Base-by-base conservation (phyloP, 1,140 invertebrate species). In the Callitettix versicolor region DNA sequence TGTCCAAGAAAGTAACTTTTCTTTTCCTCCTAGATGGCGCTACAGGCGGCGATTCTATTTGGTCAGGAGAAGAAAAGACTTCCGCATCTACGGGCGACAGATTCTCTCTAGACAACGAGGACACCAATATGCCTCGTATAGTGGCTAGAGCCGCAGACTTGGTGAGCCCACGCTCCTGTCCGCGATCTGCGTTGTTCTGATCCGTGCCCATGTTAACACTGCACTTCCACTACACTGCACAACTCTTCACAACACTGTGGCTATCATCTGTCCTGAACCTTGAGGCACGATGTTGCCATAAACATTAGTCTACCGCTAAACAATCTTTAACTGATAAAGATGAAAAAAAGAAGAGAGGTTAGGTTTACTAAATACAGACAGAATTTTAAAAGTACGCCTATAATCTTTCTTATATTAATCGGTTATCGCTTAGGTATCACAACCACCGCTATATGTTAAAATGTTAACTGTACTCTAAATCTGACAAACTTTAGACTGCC, bases 71-170 rank as follows among this genome's bases (percentile, higher is more conserved):
- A 2, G 34, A 21, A 14, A 17, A 17, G 9, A 30, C 26, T 14
- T 49, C 47, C 1, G 49, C 18, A 41, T 59, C 53, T 36, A 58
- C 60, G 48, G 68, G 70, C 4, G 73, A 73, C 33, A 80, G 68
- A 63, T 79, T 79, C 65, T 79, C 77, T 42, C 71, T 70, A 18
- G 77, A 76, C 60, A 80, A 64, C 9, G 79, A 79, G 44, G 72
- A 73, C 59, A 79, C 73, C n/a, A 80, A 69, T 57, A 80, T 79
- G 15, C 76, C 78, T 36, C 78, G 66, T 50, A 80, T 69, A 54
- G 75, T 72, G 55, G 74, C 73, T 30, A 80, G 69, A 50, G 62
- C 60, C n/a, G 58, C 53, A 17, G 55, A 41, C 22, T n/a, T 40
- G 15, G 56, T 40, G 17, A 56, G 24, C 11, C 53, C 57, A 6